phyloP scores from a whole-genome alignment of 2,113 vertebrate genomes.

The Coptodon bakossiorum region DNA sequence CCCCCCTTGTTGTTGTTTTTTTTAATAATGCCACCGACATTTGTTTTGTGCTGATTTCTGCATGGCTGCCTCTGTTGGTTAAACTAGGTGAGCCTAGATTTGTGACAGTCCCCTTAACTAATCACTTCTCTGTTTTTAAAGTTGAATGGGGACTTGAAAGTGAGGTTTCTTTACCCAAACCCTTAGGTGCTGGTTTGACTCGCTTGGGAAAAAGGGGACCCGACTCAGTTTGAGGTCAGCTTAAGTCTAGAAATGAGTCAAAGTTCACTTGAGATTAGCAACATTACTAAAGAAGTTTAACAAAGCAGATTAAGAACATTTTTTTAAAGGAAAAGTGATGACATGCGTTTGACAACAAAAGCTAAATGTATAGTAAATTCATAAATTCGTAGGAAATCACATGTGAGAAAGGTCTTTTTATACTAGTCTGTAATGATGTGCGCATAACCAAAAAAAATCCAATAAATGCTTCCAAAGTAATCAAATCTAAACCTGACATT shows the following conservation, averaged over 20 bases:
- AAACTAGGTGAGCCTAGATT: neutral
- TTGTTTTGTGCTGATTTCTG: neutral
- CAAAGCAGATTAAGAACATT: slow-evolving; percentile 49
- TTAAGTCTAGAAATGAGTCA: slow-evolving; percentile 83
- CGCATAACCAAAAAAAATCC: neutral
- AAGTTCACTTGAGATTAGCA: slow-evolving; percentile 80
- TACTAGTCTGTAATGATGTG: neutral
- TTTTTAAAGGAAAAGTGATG: neutral
- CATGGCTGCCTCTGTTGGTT: neutral
- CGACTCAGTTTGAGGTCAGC: slow-evolving; percentile 76
- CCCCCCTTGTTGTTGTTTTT: too few relatives aligned
- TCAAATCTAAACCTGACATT: neutral
- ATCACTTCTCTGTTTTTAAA: neutral
- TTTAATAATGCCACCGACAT: neutral
- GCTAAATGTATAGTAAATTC: neutral
- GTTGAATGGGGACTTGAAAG: neutral
- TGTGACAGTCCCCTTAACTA: neutral
- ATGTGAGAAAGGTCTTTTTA: neutral
- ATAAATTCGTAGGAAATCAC: neutral
- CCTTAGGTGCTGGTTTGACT: slow-evolving; percentile 5
- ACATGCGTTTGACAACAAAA: neutral
- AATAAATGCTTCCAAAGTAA: neutral
- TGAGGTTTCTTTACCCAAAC: neutral
- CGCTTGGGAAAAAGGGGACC: slow-evolving; percentile 49
- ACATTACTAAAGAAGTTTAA: slow-evolving; percentile 40